Percentiles rank a stretch among this genome's conserved stretches.
These are phyloP conservation scores for Baronia brevicornis DNA, from an alignment of 2,888 invertebrate species.

Conservation along the genomic window DNA sequence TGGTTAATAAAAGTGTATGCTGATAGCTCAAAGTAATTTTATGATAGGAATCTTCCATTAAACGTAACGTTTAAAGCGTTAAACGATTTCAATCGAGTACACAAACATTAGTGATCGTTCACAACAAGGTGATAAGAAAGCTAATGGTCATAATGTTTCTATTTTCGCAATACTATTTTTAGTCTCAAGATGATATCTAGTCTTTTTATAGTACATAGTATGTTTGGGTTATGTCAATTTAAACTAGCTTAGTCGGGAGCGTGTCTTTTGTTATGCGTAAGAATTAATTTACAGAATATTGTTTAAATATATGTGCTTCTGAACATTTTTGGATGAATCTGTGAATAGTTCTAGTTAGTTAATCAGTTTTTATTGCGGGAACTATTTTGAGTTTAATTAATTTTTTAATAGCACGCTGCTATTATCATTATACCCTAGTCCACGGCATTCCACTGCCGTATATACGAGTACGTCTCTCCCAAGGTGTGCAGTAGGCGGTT, in stretches of 20 bases:
- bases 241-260: neutral
- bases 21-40: slow-evolving; percentile 25
- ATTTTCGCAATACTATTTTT: slow-evolving; percentile 23
- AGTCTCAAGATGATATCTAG: slow-evolving; percentile 14
- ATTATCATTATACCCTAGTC: too few species aligned
- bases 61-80: slow-evolving; percentile 19
- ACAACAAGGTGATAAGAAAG: slow-evolving; percentile 27
- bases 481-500: too few species aligned
- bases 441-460: too few species aligned
- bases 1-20: too few species aligned
- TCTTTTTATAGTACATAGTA: slow-evolving; percentile 11
- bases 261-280: neutral
- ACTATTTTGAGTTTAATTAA: too few species aligned
- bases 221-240: slow-evolving; percentile 6
- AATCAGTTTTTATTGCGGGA: too few species aligned
- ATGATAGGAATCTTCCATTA: slow-evolving; percentile 40
- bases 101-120: slow-evolving; percentile 23
- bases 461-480: too few species aligned
- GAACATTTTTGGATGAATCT: too few species aligned
- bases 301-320: too few species aligned
- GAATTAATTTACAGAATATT: neutral
- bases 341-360: too few species aligned
- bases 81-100: slow-evolving; percentile 18
- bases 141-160: slow-evolving; percentile 26
- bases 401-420: too few species aligned